Conservation (phyloP, 2,797 vertebrate genomes). For the Acipenser oxyrinchus region DNA sequence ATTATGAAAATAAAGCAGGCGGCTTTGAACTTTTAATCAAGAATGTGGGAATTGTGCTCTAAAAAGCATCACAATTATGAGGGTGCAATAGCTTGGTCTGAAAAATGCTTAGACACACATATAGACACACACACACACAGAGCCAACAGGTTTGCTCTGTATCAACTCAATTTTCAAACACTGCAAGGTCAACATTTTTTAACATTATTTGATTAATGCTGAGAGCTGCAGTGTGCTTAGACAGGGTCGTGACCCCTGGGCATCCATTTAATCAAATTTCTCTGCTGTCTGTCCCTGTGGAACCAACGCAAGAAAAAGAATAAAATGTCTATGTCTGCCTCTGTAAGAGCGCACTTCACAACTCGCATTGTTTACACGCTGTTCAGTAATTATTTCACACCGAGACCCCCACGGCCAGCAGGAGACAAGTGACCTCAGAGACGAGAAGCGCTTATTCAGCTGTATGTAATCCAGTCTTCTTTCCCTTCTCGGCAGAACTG, state of each 20-base stretch:
- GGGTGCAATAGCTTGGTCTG: not conserved
- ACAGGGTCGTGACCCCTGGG: slow-evolving; percentile 68
- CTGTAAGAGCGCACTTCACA: slow-evolving; percentile 44
- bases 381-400: slow-evolving; percentile 77
- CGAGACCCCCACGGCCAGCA: slow-evolving; percentile 52
- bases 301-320: slow-evolving; percentile 47
- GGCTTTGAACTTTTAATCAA: no score
- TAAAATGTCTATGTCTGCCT: slow-evolving; percentile 9
- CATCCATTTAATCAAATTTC: slow-evolving; percentile 84
- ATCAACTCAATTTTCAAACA: slow-evolving; percentile 38
- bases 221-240: slow-evolving; percentile 71
- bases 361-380: slow-evolving; percentile 68
- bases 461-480: slow-evolving; percentile 57
- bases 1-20: no score
- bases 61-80: no score
- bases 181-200: slow-evolving; percentile 65
- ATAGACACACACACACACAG: slow-evolving; percentile 29
- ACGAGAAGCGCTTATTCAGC: slow-evolving; percentile 69
- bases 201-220: slow-evolving; percentile 75
- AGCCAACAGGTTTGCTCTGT: slow-evolving; percentile 32
- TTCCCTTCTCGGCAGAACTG: slow-evolving; percentile 45
- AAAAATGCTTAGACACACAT: slow-evolving; percentile 8
- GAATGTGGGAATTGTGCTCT: no score
- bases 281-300: slow-evolving; percentile 68
- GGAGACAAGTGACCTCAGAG: slow-evolving; percentile 63